phyloP scores from a whole-genome alignment of 1,140 invertebrate species.

The Drosophila setifemur region DNA sequence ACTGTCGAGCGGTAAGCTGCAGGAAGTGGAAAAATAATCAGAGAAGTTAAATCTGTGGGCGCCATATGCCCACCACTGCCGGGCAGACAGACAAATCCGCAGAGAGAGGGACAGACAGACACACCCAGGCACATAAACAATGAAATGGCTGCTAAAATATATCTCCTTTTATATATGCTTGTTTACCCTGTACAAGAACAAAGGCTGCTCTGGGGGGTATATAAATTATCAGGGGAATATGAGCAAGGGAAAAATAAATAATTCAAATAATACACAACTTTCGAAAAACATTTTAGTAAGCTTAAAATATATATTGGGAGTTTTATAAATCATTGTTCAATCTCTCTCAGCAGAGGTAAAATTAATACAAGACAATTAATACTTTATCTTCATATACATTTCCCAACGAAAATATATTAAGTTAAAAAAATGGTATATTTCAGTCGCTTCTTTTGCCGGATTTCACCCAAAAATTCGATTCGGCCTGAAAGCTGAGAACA shows the following conservation, averaged over 20 bases:
- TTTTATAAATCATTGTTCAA: no score
- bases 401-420: no score
- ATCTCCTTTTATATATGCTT: constrained; percentile 33
- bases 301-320: no score
- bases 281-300: no score
- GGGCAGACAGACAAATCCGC: not conserved
- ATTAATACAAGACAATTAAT: no score
- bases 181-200: constrained; percentile 43
- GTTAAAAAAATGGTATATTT: not conserved
- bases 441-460: not conserved
- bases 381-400: no score
- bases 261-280: no score
- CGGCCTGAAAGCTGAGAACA: constrained; percentile 31
- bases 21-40: constrained; percentile 72
- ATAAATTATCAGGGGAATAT: not conserved
- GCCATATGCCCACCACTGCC: constrained; percentile 43
- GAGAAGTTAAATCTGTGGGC: constrained; percentile 76
- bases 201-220: constrained; percentile 5
- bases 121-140: constrained; percentile 68
- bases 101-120: constrained; percentile 17
- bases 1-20: not conserved
- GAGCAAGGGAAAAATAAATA: not conserved
- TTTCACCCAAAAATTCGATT: constrained; percentile 16
- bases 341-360: no score
- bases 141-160: constrained; percentile 68